Base-by-base conservation (phyloP, 1,140 invertebrate species). In the Littorina saxatilis region DNA sequence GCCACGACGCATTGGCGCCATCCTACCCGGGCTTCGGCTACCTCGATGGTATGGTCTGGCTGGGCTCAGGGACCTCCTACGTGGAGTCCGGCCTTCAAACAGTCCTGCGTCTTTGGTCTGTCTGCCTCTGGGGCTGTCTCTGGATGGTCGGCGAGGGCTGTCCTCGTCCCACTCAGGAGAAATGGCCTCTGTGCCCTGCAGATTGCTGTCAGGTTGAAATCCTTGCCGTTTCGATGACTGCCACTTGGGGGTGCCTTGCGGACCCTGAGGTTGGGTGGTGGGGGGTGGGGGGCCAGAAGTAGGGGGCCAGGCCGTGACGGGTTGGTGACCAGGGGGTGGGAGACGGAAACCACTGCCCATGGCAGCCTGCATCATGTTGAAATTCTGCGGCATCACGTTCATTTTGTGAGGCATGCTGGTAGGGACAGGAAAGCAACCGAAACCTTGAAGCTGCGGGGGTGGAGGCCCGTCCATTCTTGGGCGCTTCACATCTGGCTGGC, bases 121-220 rank as follows among this genome's bases (percentile, higher is more conserved):
- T 4, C 58, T 73, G 1, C 27, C 32, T 47, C 40, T 47, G 20
- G 27, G 4, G 23, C 43, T 27, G 20, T 32, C 43, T n/a, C 32
- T 40, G 29, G 29, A 17, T 39, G 37, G 68, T 11, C 43, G 37
- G 4, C 13, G 23, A 3, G 76, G 55, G 17, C 29, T 23, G 27
- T 78, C 76, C 15, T 63, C 58, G 4, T 78, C 76, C 76, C 76
- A 78, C 35, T 78, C 76, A 27, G 76, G 76, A 39, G 76, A 78
- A 15, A 78, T 78, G 11, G 55, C 76, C 39, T 78, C 76, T 15
- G 39, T 78, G 76, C 76, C 76, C 55, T 78, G 55, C 39, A 78
- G 15, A 2, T 78, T 58, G 17, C 9, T 29, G 35, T 61, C 76
- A 23, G 35, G 9, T 23, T 68, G 5, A 20, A 20, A 68, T 13